Base-by-base conservation (phyloP, 2,888 invertebrate genomes). In the Tenodera sinensis region DNA sequence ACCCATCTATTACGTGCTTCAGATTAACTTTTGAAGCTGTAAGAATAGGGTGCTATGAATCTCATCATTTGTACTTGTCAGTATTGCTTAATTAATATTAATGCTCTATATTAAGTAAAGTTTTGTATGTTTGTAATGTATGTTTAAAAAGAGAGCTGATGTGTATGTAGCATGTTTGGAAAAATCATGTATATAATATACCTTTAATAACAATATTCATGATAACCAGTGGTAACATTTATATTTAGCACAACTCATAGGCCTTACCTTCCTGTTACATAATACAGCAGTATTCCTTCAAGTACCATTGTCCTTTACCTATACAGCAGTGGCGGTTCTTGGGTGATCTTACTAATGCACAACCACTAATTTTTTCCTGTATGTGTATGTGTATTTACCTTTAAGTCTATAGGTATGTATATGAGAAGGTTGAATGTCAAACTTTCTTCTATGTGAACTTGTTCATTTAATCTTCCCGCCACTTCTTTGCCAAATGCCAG, bases 1-100 rank as follows among this genome's bases (percentile, higher is more conserved):
- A 20, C 54, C 54, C 54, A 71, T 71, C 54, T 71, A 25, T 71
- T 71, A 71, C 54, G 20, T 54, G 54, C 54, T 71, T 71, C 54
- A 71, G 54, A 71, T 71, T 71, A 71, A 71, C 8, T 71, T 71
- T 20, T 71, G 54, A 71, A 71, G 54, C 54, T 20, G 54, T 71
- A 71, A 71, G 54, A 71, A 71, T 20, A 71, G 54, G 54, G 54
- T 30, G 34, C 83, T n/a, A 20, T 83, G 87, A 87, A 87, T 87
- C 87, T 87, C 87, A 87, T 47, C 28, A 85, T 27, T 71, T 15
- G 28, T 54, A 85, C 42, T 47, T 42, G 87, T 87, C 87, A 87
- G 87, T 87, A 83, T 87, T 87, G 87, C 87, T 87, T 87, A 87
- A 82, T 87, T 87, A 87, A 87, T 87, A 34, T 28, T 83, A 87